phyloP scores from a whole-genome alignment of 2,888 invertebrate genomes.

The Heliothis peltigera region DNA sequence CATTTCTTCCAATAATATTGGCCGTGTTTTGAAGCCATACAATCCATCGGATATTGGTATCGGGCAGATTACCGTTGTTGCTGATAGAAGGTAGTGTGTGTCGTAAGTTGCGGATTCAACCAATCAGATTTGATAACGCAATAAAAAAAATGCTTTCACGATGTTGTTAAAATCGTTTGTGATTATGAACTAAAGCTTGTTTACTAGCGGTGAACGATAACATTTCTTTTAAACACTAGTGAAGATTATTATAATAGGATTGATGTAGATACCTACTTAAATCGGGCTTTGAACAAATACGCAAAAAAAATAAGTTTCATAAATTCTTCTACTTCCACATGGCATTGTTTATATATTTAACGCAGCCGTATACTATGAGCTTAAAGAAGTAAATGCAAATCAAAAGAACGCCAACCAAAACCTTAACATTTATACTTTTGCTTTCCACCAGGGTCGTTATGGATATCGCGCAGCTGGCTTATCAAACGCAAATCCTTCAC shows the following conservation, averaged over 20 bases:
- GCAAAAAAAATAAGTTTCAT: no score
- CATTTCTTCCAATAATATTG: slow-evolving; percentile 11
- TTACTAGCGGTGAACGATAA: no score
- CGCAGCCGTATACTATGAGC: no score
- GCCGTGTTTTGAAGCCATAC: slow-evolving; percentile 18
- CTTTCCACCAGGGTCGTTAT: slow-evolving; percentile 30
- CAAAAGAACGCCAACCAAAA: no score
- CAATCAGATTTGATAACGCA: slow-evolving; percentile 5
- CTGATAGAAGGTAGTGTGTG: neutral
- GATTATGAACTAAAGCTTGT: neutral
- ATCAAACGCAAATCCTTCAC: slow-evolving; percentile 6
- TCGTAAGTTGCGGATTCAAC: neutral
- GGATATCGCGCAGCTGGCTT: slow-evolving; percentile 24
- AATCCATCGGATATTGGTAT: slow-evolving; percentile 15
- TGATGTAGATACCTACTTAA: no score
- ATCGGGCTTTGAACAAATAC: no score
- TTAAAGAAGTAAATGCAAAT: no score
- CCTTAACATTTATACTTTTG: neutral
- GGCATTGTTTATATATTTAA: no score
- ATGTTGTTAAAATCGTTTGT: neutral
- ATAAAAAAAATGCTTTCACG: neutral
- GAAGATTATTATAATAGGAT: no score
- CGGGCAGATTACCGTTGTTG: slow-evolving; percentile 2
- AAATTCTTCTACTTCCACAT: no score
- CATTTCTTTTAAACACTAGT: no score